These are phyloP conservation scores for Helicoverpa armigera DNA, from an alignment of 1,140 invertebrate species.

Conservation along the genomic window DNA sequence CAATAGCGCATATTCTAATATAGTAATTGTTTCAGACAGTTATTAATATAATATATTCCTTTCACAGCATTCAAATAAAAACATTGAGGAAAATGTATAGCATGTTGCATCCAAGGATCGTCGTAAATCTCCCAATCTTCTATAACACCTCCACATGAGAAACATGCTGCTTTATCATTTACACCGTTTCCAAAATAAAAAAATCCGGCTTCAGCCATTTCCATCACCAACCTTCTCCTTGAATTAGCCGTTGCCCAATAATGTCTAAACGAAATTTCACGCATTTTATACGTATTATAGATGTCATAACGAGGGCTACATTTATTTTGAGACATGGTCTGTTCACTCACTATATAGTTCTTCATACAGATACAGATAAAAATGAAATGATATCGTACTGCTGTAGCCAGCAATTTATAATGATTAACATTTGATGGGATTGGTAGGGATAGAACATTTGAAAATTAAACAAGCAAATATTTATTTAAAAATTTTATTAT, in stretches of 20 bases:
- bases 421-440: neutral
- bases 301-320: neutral
- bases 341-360: neutral
- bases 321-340: neutral
- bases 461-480: neutral
- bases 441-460: neutral
- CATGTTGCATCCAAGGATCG: slow-evolving; percentile 12
- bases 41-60: neutral
- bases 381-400: neutral
- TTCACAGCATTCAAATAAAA: neutral
- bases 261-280: neutral
- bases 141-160: slow-evolving; percentile 1
- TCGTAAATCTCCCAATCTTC: slow-evolving; percentile 9
- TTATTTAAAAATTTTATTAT: slow-evolving; percentile 1
- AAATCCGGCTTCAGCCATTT: neutral
- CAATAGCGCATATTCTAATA: too few relatives aligned
- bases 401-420: slow-evolving; percentile 1
- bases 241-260: neutral
- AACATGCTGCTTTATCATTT: slow-evolving; percentile 6
- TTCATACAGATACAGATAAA: neutral
- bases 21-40: neutral
- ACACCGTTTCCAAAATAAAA: neutral
- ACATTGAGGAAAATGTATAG: slow-evolving; percentile 1
- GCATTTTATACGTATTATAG: neutral
- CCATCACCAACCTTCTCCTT: neutral